phyloP scores from a whole-genome alignment of 2,888 invertebrate species.

The Acheta domesticus region DNA sequence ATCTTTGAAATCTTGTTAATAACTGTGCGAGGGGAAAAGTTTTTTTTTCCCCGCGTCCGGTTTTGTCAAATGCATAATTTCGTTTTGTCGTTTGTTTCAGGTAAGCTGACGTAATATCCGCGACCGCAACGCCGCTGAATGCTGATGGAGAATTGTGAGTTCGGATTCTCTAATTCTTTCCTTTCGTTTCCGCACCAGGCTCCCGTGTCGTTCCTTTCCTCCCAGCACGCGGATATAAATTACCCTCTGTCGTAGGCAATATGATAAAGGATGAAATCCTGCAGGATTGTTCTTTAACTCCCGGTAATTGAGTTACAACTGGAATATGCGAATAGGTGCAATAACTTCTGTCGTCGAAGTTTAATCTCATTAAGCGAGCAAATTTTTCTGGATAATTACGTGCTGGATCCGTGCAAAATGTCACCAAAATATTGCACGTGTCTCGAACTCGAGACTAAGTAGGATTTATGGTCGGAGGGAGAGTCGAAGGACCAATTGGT shows the following conservation, averaged over 20 bases:
- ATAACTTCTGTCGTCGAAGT: conserved; percentile 18
- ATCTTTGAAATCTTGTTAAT: conserved; percentile 6
- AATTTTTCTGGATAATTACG: conserved; percentile 18
- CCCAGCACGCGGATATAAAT: conserved; percentile 18
- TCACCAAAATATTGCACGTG: conserved; percentile 7
- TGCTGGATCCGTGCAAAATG: conserved; percentile 18
- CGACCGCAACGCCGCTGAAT: neutral
- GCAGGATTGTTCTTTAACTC: conserved; percentile 18
- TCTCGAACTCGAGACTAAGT: conserved; percentile 6
- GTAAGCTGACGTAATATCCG: neutral
- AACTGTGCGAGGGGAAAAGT: neutral
- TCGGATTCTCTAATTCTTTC: neutral
- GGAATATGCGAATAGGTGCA: conserved; percentile 9
- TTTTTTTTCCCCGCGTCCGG: neutral
- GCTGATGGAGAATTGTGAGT: neutral
- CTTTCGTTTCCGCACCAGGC: neutral
- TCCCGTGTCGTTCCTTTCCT: neutral
- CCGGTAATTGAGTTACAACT: neutral
- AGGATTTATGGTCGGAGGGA: conserved; percentile 18
- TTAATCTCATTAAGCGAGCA: conserved; percentile 10
- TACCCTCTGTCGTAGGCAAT: neutral
- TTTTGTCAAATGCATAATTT: neutral
- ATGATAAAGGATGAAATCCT: conserved; percentile 11
- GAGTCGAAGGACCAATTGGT: conserved; percentile 18
- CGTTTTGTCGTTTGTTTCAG: neutral